phyloP scores from a whole-genome alignment of 2,888 invertebrate species.

The Nemotelus nigrinus region DNA sequence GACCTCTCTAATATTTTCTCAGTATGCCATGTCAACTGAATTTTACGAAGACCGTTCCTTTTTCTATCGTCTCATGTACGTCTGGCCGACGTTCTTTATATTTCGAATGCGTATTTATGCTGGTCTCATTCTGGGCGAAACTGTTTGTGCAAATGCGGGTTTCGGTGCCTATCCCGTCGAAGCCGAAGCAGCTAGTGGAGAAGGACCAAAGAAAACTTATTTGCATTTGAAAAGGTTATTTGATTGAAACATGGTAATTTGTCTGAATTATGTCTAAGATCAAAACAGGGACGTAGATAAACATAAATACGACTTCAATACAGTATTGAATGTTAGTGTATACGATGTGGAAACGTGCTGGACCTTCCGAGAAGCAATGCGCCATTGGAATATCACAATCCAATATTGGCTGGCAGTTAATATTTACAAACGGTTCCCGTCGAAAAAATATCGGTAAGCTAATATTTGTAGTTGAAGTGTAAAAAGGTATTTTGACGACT shows the following conservation, averaged over 20 bases:
- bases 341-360: slow-evolving; percentile 83
- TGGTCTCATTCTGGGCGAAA: slow-evolving; percentile 90
- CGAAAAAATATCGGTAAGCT: slow-evolving; percentile 66
- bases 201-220: slow-evolving; percentile 84
- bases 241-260: background rate
- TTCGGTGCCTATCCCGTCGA: slow-evolving; percentile 89
- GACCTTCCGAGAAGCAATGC: slow-evolving; percentile 88
- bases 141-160: slow-evolving; percentile 91
- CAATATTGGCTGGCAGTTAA: slow-evolving; percentile 96
- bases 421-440: slow-evolving; percentile 86
- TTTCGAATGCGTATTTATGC: slow-evolving; percentile 92
- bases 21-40: slow-evolving; percentile 85
- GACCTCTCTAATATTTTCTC: slow-evolving; percentile 58
- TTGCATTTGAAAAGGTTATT: slow-evolving; percentile 69
- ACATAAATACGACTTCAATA: slow-evolving; percentile 76
- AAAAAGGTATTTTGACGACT: background rate
- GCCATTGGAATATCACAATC: slow-evolving; percentile 94
- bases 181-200: slow-evolving; percentile 78
- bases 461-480: slow-evolving; percentile 64
- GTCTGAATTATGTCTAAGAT: background rate
- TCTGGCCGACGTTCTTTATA: slow-evolving; percentile 85
- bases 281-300: slow-evolving; percentile 63
- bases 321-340: slow-evolving; percentile 85
- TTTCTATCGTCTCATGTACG: slow-evolving; percentile 83
- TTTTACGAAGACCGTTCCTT: slow-evolving; percentile 76